Evolutionary conservation across 1,140 invertebrate genomes (phyloP).

Genomic region (Drosophila mojavensis): DNA sequence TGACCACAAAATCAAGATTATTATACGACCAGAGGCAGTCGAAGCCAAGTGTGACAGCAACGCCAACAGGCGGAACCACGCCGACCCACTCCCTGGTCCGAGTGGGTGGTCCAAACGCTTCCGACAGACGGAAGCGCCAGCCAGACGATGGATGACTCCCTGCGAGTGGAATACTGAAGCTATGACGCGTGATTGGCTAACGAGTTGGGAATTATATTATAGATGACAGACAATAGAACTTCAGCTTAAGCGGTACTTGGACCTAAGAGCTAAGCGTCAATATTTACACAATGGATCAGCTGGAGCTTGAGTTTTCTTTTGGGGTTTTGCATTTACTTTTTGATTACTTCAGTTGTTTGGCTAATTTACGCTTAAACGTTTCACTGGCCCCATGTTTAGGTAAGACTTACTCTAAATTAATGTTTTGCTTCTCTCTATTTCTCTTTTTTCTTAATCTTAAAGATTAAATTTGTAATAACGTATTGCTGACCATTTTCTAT

Average conservation of each 20-base stretch:
- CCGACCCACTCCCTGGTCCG: slow-evolving; percentile 9
- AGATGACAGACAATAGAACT: slow-evolving; percentile 30
- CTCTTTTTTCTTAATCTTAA: too few relatives aligned
- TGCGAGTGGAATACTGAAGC: slow-evolving; percentile 59
- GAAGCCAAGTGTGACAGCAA: slow-evolving; percentile 33
- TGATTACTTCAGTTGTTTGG: not conserved
- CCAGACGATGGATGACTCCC: slow-evolving; percentile 45
- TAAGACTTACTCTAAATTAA: too few relatives aligned
- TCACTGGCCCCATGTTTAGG: too few relatives aligned
- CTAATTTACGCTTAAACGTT: too few relatives aligned
- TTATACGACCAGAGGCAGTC: slow-evolving; percentile 55
- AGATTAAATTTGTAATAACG: too few relatives aligned
- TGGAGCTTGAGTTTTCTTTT: too few relatives aligned
- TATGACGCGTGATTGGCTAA: slow-evolving; percentile 45
- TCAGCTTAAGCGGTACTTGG: slow-evolving; percentile 3
- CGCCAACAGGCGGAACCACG: slow-evolving; percentile 23
- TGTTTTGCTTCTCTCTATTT: too few relatives aligned
- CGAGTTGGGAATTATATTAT: slow-evolving; percentile 46
- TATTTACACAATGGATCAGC: not conserved
- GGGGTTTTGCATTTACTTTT: too few relatives aligned
- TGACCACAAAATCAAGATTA: slow-evolving; percentile 84
- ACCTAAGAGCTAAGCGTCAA: slow-evolving; percentile 10
- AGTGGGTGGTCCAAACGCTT: slow-evolving; percentile 24
- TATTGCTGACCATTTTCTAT: too few relatives aligned
- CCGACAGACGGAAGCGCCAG: slow-evolving; percentile 44